Percentiles rank a stretch among this genome's conserved stretches.
Conservation (phyloP, 2,888 invertebrate species). For the Cataglyphis rosenhaueri region DNA sequence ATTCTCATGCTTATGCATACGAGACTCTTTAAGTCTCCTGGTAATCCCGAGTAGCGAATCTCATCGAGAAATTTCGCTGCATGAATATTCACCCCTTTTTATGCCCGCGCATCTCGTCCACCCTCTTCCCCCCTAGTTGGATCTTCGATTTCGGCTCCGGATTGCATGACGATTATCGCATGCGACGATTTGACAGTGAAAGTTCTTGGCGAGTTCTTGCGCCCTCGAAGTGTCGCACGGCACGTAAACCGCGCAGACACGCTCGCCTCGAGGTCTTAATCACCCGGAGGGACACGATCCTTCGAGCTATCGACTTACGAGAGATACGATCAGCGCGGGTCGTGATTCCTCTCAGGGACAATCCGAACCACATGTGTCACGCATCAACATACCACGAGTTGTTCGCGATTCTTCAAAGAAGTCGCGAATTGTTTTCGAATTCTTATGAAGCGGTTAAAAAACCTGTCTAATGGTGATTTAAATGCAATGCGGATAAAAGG, state of each 20-base stretch:
- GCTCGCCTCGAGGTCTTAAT: conserved; percentile 3
- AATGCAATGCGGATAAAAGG: conserved; percentile 15
- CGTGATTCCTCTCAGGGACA: conserved; percentile 1
- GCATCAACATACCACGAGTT: background rate
- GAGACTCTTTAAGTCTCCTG: conserved; percentile 18
- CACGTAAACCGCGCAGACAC: conserved; percentile 2
- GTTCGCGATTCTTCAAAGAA: background rate
- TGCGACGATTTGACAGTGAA: conserved; percentile 79
- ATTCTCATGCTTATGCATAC: conserved; percentile 55
- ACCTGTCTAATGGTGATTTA: conserved; percentile 9
- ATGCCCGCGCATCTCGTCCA: conserved; percentile 23
- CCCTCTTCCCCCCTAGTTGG: background rate
- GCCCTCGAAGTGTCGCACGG: conserved; percentile 29
- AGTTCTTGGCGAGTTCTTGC: conserved; percentile 71
- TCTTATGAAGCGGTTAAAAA: background rate
- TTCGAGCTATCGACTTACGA: background rate
- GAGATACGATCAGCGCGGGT: background rate
- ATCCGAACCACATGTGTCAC: background rate
- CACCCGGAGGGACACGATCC: conserved; percentile 10
- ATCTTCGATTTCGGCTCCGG: conserved; percentile 61
- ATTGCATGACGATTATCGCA: conserved; percentile 72
- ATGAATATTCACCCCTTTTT: conserved; percentile 5
- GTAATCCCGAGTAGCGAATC: conserved; percentile 39
- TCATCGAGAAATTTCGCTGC: conserved; percentile 27
- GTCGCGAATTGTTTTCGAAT: conserved; percentile 1